A percentile compares a stretch with the other conserved stretches of the same genome.
Conservation (phyloP, 2,888 invertebrate species). For the Drosophila eohydei region DNA sequence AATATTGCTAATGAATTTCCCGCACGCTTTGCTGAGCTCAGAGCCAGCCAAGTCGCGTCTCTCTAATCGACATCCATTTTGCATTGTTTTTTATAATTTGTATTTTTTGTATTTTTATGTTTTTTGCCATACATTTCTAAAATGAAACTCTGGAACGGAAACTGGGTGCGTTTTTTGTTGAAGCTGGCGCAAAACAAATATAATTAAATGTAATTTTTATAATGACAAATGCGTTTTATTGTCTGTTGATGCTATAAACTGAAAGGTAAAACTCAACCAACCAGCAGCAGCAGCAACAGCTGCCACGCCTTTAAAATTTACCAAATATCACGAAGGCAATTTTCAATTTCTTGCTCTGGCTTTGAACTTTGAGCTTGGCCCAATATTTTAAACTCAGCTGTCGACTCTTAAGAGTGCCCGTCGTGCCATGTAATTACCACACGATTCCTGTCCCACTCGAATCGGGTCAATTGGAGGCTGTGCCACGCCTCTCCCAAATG, state of each 20-base stretch:
- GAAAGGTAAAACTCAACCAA: background rate
- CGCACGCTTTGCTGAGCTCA: conserved; percentile 77
- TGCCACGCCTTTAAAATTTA: conserved; percentile 29
- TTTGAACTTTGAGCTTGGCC: conserved; percentile 35
- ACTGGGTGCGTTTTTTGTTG: conserved; percentile 67
- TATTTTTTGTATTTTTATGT: conserved; percentile 4
- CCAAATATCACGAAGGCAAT: conserved; percentile 40
- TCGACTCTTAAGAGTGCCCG: conserved; percentile 1
- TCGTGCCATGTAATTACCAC: conserved; percentile 39
- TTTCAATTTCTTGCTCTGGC: conserved; percentile 25
- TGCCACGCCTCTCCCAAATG: conserved; percentile 48
- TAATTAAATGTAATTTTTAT: conserved; percentile 80
- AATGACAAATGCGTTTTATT: conserved; percentile 73
- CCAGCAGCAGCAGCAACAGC: background rate
- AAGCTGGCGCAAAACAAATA: conserved; percentile 59
- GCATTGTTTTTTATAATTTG: conserved; percentile 28
- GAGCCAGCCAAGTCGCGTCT: conserved; percentile 48
- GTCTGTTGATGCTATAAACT: conserved; percentile 9
- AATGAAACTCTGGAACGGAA: conserved; percentile 61
- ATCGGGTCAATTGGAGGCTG: conserved; percentile 42
- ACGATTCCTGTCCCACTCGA: conserved; percentile 38
- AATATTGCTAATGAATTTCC: conserved; percentile 82
- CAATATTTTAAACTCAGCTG: conserved; percentile 13
- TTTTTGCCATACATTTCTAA: conserved; percentile 5
- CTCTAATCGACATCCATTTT: conserved; percentile 60